phyloP scores from a whole-genome alignment of 2,797 vertebrate species.

The Yasuhikotakia modesta region DNA sequence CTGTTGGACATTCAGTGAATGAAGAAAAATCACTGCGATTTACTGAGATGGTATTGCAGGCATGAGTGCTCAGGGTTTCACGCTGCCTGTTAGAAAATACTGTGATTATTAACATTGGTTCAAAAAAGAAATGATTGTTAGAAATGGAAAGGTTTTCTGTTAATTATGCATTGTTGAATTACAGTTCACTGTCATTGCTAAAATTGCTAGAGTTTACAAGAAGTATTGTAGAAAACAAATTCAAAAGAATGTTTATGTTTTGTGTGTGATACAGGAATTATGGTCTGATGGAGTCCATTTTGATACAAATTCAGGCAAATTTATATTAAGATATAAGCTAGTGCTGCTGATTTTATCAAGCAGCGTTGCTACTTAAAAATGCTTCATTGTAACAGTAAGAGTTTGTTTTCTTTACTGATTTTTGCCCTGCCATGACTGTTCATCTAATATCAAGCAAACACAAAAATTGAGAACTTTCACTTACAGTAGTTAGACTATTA shows the following conservation, averaged over 20 bases:
- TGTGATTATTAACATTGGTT: conserved; percentile 26
- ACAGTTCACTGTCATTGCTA: not conserved
- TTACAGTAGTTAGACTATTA: not conserved
- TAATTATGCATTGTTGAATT: conserved; percentile 18
- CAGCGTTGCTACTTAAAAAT: not conserved
- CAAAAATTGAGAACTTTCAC: not conserved
- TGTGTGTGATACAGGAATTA: conserved; percentile 4
- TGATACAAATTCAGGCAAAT: not conserved
- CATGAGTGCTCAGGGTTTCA: conserved; percentile 36
- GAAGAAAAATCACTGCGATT: conserved; percentile 9
- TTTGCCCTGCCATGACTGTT: conserved; percentile 2
- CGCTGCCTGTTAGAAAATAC: conserved; percentile 1
- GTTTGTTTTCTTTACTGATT: not conserved
- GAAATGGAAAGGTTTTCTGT: not conserved
- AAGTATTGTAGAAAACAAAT: conserved; percentile 5
- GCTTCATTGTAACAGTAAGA: not conserved
- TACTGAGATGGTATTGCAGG: conserved; percentile 11
- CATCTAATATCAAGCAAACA: conserved; percentile 10
- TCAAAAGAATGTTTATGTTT: conserved; percentile 10
- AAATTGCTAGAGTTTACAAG: conserved; percentile 31
- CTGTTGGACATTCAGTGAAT: not conserved
- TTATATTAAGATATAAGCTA: not conserved
- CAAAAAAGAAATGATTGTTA: not conserved
- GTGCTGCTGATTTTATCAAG: not conserved
- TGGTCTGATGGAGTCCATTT: not conserved